Evolutionary conservation across 1,140 invertebrate species (phyloP), one percentile per base, ranked within the genome.

Genomic region (Trypoxylus dichotomus): DNA sequence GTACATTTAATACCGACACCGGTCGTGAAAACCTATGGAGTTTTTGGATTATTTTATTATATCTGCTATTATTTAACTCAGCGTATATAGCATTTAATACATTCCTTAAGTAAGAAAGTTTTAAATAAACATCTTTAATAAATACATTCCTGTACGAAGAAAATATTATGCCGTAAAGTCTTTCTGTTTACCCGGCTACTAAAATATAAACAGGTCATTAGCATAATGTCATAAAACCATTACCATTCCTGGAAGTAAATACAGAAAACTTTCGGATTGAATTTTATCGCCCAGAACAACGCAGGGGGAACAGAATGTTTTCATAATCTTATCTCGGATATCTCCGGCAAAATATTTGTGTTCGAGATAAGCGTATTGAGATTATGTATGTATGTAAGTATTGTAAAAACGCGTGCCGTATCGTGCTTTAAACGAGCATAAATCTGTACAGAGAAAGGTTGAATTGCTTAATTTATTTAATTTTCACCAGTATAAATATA

Each of bases 191-290:
- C 13, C 27, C 11, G 3, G 24, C 27, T 68, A 68, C 60, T 29
- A 21, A 25, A 24, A 68, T 13, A 13, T 68, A 68, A 68, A 29
- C 60, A 68, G 60, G 24, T 68, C 60, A 68, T 68, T 68, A 68
- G 60, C 60, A 68, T 68, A 68, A 68, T 24, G 60, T 68, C 60
- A 68, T 68, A 68, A 68, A 68, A 68, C 60, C 60, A 68, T 68
- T 68, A 68, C 60, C 27, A 24, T 68, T 68, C 60, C 8, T 68
- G 60, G 60, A 68, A 68, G 60, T 68, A 68, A 25, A 29, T 68
- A 58, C 5, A 68, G 21, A 24, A 68, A 68, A 68, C 19, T 68
- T 68, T 29, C 2, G 19, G 47, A 54, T 54, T 54, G 47, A 54
- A 24, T 68, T 68, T 68, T 68, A 68, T 68, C 60, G 60, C 60